Conservation (phyloP, 2,797 vertebrate genomes). For the Eleutherodactylus coqui region DNA sequence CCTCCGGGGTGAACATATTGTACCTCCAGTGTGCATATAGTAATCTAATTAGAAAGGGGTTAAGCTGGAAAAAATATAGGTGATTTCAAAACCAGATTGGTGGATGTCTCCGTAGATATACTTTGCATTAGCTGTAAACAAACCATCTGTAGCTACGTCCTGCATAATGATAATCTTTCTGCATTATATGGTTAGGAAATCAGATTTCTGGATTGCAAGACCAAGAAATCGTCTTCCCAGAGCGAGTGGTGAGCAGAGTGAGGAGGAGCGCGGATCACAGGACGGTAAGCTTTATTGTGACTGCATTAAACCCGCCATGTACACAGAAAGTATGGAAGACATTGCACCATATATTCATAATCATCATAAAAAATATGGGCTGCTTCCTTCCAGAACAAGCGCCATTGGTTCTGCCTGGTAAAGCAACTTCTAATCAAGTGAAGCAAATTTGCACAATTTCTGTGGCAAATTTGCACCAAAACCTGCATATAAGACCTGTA, state of each 20-base stretch:
- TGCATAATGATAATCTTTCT: background rate
- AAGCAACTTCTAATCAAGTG: no score
- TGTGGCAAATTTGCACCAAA: no score
- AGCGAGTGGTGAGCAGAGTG: slow-evolving; percentile 2
- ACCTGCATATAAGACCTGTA: no score
- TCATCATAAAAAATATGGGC: no score
- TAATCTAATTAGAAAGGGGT: background rate
- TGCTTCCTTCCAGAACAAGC: no score
- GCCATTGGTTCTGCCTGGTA: no score
- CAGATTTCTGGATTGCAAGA: slow-evolving; percentile 58
- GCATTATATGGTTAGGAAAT: slow-evolving; percentile 12
- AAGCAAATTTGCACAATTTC: no score
- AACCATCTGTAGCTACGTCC: background rate
- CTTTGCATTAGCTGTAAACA: background rate
- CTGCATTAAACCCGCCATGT: no score
- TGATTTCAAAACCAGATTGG: background rate
- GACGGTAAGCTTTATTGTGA: background rate
- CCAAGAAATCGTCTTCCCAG: slow-evolving; percentile 70
- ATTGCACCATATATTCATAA: no score
- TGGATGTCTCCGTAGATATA: background rate
- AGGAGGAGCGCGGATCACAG: slow-evolving; percentile 14
- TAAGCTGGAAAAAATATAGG: background rate
- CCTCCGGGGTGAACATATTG: no score
- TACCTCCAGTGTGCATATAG: background rate
- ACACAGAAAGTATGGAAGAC: no score